phyloP scores from a whole-genome alignment of 1,140 invertebrate species.

The Nebria ingens region DNA sequence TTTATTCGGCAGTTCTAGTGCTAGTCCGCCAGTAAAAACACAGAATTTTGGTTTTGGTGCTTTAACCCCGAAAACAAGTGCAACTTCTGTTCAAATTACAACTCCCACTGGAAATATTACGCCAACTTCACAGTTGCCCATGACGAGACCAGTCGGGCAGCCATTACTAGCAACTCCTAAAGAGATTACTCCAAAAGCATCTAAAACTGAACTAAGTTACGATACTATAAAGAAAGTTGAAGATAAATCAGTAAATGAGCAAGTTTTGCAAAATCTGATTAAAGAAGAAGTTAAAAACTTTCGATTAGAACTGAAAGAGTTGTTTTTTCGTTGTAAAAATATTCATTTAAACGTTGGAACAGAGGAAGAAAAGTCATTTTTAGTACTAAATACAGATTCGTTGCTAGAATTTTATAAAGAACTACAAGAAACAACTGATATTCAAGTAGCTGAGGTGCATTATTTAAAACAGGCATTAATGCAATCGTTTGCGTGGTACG shows the following conservation, averaged over 20 bases:
- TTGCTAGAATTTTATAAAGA: constrained; percentile 39
- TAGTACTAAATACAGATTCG: constrained; percentile 34
- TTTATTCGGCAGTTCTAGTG: background rate
- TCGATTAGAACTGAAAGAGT: constrained; percentile 47
- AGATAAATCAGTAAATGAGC: constrained; percentile 22
- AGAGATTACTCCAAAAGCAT: constrained; percentile 7
- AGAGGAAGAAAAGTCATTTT: constrained; percentile 38
- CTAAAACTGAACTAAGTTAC: no score
- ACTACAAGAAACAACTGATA: constrained; percentile 40
- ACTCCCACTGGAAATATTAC: no score
- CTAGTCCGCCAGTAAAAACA: background rate
- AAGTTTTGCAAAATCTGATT: constrained; percentile 28
- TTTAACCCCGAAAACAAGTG: no score
- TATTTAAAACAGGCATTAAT: constrained; percentile 46
- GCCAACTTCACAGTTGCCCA: no score
- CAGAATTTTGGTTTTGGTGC: no score
- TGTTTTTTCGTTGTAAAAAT: constrained; percentile 38
- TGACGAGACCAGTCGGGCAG: background rate
- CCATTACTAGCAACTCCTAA: constrained; percentile 7
- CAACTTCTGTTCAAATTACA: no score
- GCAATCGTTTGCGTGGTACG: constrained; percentile 49
- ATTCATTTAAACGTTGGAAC: constrained; percentile 42
- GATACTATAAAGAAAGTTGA: constrained; percentile 26
- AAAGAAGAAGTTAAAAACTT: constrained; percentile 50
- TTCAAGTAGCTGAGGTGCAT: constrained; percentile 39